Conservation (phyloP, 2,888 invertebrate species). For the Drosophila colorata region DNA sequence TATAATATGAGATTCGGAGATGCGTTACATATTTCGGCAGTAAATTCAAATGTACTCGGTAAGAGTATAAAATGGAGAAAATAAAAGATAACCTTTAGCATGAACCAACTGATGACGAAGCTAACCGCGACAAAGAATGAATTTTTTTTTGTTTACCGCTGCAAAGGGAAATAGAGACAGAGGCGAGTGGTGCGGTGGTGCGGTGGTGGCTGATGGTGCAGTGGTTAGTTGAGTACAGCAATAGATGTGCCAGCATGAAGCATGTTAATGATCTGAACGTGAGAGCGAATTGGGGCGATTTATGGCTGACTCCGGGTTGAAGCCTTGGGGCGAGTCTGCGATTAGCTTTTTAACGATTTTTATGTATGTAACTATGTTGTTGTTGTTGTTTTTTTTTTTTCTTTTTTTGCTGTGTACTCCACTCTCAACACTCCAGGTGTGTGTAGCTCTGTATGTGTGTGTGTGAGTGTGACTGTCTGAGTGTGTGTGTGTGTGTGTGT, state of each 20-base stretch:
- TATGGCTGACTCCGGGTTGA: conserved; percentile 44
- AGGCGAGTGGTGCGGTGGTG: conserved; percentile 6
- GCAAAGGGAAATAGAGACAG: neutral
- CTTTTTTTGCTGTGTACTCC: conserved; percentile 39
- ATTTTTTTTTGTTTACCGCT: neutral
- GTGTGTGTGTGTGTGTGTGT: conserved; percentile 6
- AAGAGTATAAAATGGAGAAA: conserved; percentile 2
- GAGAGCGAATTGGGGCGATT: conserved; percentile 56
- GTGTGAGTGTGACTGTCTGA: conserved; percentile 11
- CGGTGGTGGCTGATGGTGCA: neutral
- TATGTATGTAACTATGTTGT: conserved; percentile 36
- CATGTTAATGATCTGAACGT: conserved; percentile 57
- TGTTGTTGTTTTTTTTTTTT: too few relatives aligned
- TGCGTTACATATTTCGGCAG: neutral
- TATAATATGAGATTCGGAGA: neutral
- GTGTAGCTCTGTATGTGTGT: conserved; percentile 11
- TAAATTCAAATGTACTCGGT: neutral
- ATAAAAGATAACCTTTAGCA: conserved; percentile 16
- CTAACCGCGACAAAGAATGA: conserved; percentile 40
- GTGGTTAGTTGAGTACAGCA: conserved; percentile 10
- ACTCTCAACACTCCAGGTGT: conserved; percentile 50
- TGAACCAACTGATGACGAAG: conserved; percentile 36
- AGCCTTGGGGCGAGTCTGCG: conserved; percentile 59
- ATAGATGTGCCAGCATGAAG: conserved; percentile 33
- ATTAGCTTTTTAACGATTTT: conserved; percentile 61